Evolutionary conservation across 2,113 vertebrate species (phyloP), one percentile per base, ranked within the genome.

Genomic region (Mustela lutreola): DNA sequence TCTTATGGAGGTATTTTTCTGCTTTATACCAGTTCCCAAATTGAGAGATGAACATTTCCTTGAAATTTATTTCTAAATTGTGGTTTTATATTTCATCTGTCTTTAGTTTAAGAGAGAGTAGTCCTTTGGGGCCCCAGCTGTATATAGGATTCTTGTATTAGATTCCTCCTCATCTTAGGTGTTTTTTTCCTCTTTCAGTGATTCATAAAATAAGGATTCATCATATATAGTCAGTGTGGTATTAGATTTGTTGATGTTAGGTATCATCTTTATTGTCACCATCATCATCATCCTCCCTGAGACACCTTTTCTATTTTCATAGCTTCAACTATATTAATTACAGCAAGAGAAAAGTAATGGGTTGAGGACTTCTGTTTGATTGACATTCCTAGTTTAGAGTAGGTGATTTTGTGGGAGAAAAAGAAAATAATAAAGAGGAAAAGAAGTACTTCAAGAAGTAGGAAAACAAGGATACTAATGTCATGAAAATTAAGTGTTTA

Each of bases 181-280:
- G 22, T 67, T 93, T 91, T 75, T 76, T 31, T 75, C 1, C 15
- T 93, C 24, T 85, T 65, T 45, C 33, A 56, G 36, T 86, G 60
- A 45, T 50, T 7, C 26, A 63, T 95, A 84, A 45, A 82, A 94
- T 71, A 86, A 76, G 56, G 84, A 92, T 67, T 36, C 7, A 63
- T 70, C 28, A 53, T 83, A 50, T 88, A 70, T 14, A 53, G 26
- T 71, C 24, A 71, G 22, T 89, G 62, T 50, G 18, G 5, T 89
- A 11, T 73, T 96, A 58, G 95, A 86, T 65, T 42, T 93, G 24
- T 67, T 91, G 45, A 53, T 86, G 65, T 56, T 93, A 67, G 60
- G 26, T 86, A 53, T 86, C 39, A 62, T 92, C 24, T 26, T 60
- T 58, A 82, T 70, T 56, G 39, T n/a, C 5, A 18, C 28, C 24